Base-by-base conservation (phyloP, 2,888 invertebrate genomes). In the Phymatocera aterrima region DNA sequence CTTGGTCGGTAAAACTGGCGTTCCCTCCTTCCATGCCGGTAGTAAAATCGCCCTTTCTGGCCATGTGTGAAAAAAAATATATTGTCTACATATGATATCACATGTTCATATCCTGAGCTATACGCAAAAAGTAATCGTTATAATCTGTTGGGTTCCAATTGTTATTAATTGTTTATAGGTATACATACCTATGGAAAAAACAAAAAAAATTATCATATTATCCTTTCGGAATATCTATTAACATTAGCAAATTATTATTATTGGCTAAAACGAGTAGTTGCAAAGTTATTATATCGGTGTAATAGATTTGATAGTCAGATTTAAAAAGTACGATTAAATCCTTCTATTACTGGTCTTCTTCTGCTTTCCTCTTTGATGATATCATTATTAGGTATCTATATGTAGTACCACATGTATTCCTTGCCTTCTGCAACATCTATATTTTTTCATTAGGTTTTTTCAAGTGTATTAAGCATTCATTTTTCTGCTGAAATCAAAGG, bases 111-210 rank as follows among this genome's bases (percentile, higher is more conserved):
- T 51, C 24, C 51, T 51, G 34, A n/a, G 51, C 72, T 34, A 51
- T 18, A 10, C 72, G n/a, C n/a, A n/a, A n/a, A 72, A 34, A 51
- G 37, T n/a, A 34, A 51, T 51, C 48, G 51, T 31, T 48, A n/a
- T n/a, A 72, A 72, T 72, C 72, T 72, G 51, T 72, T 72, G 72
- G 72, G 21, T 51, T 57, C 37, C 51, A 51, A 72, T 51, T 72
- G 72, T 72, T 72, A 72, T 72, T 72, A 34, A n/a, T n/a, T n/a
- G n/a, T n/a, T n/a, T n/a, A n/a, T n/a, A n/a, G n/a, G n/a, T n/a
- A n/a, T n/a, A n/a, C n/a, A n/a, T n/a, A n/a, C 51, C 51, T 72
- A 34, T 72, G 51, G 48, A 51, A 72, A 72, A 31, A 72, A 18
- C 15, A 64, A 64, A 64, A n/a, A 64, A 28, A 34, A 18, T 48